These are phyloP conservation scores for Ictalurus punctatus DNA, from an alignment of 2,113 vertebrate species.

Conservation along the genomic window DNA sequence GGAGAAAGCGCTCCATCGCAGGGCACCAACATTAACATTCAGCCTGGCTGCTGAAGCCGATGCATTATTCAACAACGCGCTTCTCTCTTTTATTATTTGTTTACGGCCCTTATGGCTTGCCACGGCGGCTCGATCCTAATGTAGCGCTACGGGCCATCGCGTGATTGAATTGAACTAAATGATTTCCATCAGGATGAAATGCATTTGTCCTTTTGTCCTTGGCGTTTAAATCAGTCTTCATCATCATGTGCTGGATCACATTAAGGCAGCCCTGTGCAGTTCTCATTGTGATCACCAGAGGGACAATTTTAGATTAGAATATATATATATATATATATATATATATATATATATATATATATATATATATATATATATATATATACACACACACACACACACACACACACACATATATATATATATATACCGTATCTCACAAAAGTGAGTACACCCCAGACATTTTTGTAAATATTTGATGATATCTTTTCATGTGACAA, in stretches of 20 bases:
- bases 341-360: too few species aligned
- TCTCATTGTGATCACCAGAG: slow-evolving; percentile 48
- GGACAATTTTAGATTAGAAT: not conserved
- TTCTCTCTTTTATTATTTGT: slow-evolving; percentile 33
- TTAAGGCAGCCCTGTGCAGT: slow-evolving; percentile 6
- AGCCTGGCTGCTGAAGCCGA: slow-evolving; percentile 3
- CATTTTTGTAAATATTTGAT: too few species aligned
- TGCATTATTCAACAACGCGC: slow-evolving; percentile 47
- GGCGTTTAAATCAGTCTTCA: slow-evolving; percentile 8
- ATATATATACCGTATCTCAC: too few species aligned
- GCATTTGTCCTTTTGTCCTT: slow-evolving; percentile 33
- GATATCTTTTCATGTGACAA: too few species aligned
- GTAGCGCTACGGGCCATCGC: not conserved
- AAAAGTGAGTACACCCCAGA: too few species aligned
- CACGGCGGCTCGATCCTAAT: not conserved
- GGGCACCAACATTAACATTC: slow-evolving; percentile 45
- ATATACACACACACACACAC: too few species aligned
- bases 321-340: too few species aligned
- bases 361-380: too few species aligned
- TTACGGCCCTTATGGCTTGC: slow-evolving; percentile 39
- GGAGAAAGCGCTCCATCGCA: slow-evolving; percentile 16
- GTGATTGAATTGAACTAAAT: slow-evolving; percentile 49
- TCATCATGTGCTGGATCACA: not conserved
- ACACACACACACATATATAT: too few species aligned
- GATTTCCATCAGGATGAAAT: slow-evolving; percentile 42